A percentile compares a stretch with the other conserved stretches of the same genome.
These are phyloP conservation scores for Phymorhynchus buccinoides DNA, from an alignment of 1,140 invertebrate genomes.

Conservation along the genomic window DNA sequence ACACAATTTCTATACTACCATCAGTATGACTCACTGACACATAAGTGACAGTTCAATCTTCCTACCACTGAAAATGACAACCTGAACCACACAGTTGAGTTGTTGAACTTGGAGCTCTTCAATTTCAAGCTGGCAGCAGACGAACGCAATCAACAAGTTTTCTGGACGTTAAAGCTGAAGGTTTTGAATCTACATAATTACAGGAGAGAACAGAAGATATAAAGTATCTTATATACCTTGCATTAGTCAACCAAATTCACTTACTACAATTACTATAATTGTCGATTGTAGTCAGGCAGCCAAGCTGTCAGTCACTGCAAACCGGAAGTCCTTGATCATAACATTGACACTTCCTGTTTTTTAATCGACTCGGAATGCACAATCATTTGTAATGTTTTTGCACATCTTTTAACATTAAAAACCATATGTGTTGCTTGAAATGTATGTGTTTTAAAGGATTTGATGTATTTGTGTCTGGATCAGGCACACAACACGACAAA, in stretches of 20 bases:
- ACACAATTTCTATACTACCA: no score
- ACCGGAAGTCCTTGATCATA: slow-evolving; percentile 38
- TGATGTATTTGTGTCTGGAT: background rate
- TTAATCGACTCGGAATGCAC: background rate
- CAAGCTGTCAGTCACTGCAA: slow-evolving; percentile 17
- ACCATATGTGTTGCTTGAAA: no score
- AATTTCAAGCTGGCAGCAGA: no score
- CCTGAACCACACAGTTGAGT: no score
- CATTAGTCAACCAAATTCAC: background rate
- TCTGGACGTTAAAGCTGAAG: no score
- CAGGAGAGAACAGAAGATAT: background rate
- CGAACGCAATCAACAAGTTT: no score
- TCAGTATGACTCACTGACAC: no score
- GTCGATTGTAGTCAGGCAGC: background rate
- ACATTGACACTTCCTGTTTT: slow-evolving; percentile 36
- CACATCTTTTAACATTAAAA: no score
- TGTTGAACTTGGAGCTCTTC: no score
- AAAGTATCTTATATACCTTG: slow-evolving; percentile 3
- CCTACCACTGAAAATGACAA: no score
- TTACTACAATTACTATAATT: slow-evolving; percentile 21
- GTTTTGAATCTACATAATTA: no score
- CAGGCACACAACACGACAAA: background rate
- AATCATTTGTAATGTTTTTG: background rate
- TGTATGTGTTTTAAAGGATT: background rate
- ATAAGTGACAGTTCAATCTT: no score